Conservation (phyloP, 1,140 invertebrate species). For the Diorhabda sublineata region DNA sequence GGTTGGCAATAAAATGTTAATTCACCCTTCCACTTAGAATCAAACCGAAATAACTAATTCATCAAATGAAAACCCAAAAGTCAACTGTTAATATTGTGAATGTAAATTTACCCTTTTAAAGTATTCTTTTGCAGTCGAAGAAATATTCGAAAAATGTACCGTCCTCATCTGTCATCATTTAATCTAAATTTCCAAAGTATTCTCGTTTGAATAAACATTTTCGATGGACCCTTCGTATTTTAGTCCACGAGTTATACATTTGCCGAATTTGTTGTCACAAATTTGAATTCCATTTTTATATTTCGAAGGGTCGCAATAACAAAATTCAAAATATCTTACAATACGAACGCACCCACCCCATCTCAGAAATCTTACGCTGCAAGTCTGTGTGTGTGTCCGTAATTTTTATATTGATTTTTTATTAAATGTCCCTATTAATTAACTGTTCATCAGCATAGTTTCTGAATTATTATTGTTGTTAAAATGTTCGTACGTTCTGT, state of each 20-base stretch:
- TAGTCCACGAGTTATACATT: constrained; percentile 33
- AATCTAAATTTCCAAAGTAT: constrained; percentile 39
- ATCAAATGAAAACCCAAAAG: constrained; percentile 30
- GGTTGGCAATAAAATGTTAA: constrained; percentile 28
- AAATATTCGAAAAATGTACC: constrained; percentile 26
- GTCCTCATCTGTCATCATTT: constrained; percentile 26
- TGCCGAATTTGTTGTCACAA: constrained; percentile 41
- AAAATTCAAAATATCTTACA: too few relatives aligned
- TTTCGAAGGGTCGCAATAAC: constrained; percentile 16
- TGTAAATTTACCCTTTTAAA: constrained; percentile 27
- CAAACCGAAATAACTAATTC: constrained; percentile 33
- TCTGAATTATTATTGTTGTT: too few relatives aligned
- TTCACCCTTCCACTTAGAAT: constrained; percentile 25
- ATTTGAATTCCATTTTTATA: constrained; percentile 40
- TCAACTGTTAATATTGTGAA: constrained; percentile 20
- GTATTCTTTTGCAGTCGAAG: constrained; percentile 22
- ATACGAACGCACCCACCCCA: too few relatives aligned
- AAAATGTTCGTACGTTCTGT: background rate
- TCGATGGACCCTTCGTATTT: constrained; percentile 29
- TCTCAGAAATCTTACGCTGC: too few relatives aligned
- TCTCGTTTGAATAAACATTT: constrained; percentile 42
- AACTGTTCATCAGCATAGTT: too few relatives aligned
- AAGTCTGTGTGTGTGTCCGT: too few relatives aligned
- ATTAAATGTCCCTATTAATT: too few relatives aligned
- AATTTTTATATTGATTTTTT: too few relatives aligned